Evolutionary conservation across 2,888 invertebrate species (phyloP).

Genomic region (Mimas tiliae): DNA sequence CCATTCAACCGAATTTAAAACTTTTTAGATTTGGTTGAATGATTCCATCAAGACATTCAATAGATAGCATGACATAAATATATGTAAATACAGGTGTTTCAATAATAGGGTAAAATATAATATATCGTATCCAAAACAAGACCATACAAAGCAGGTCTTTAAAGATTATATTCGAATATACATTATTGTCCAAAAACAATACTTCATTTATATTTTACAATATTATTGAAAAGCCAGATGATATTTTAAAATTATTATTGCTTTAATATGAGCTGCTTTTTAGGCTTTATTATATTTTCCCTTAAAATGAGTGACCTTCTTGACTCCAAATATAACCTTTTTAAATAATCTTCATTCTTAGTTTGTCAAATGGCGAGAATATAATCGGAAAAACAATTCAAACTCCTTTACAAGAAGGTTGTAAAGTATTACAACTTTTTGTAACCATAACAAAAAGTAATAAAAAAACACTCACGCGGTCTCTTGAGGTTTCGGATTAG

Average conservation of each 20-base stretch:
- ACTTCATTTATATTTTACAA: background rate
- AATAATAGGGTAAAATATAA: background rate
- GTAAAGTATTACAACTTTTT: background rate
- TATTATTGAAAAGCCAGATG: background rate
- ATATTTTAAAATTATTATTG: slow-evolving; percentile 10
- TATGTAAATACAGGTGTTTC: slow-evolving; percentile 4
- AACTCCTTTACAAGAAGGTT: background rate
- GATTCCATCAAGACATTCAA: no score
- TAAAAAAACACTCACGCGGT: background rate
- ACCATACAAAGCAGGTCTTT: no score
- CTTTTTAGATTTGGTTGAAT: no score
- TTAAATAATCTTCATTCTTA: no score
- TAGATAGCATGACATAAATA: background rate
- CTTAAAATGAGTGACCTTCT: no score
- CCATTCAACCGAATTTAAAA: no score
- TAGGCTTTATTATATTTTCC: background rate
- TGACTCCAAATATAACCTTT: no score
- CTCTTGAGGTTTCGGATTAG: background rate
- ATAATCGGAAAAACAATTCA: no score
- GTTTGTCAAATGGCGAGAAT: no score
- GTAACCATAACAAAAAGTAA: background rate
- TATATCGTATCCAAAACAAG: background rate
- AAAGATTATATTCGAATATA: no score
- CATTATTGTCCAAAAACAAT: background rate
- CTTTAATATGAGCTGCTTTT: slow-evolving; percentile 5